These are phyloP conservation scores for Falco rusticolus DNA, from an alignment of 2,797 vertebrate genomes.

Conservation along the genomic window DNA sequence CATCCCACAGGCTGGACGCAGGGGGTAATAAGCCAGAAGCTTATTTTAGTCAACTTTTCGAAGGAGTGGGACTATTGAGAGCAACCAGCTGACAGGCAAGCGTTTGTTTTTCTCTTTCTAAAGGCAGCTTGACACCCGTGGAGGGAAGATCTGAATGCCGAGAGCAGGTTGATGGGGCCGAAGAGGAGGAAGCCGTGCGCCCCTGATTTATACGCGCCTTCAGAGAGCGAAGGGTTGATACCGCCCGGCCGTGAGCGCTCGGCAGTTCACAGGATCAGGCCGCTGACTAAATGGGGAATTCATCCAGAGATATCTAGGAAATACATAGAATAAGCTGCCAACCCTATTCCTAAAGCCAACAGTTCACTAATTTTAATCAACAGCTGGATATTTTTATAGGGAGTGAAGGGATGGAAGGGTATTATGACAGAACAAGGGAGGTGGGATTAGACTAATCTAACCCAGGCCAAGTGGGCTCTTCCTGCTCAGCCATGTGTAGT, in stretches of 20 bases:
- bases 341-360: constrained; percentile 41
- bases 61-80: not conserved
- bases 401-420: constrained; percentile 69
- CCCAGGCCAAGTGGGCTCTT: constrained; percentile 68
- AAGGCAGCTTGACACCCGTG: not conserved
- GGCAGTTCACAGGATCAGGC: constrained; percentile 39
- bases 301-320: constrained; percentile 63
- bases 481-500: constrained; percentile 68
- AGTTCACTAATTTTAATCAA: constrained; percentile 73
- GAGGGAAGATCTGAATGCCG: not conserved
- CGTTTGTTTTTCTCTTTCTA: not conserved
- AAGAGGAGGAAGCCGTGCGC: not conserved
- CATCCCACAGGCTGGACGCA: not conserved
- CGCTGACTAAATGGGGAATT: constrained; percentile 41
- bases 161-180: constrained; percentile 45
- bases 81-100: not conserved
- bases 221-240: not conserved
- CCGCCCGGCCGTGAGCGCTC: not conserved
- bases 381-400: constrained; percentile 73
- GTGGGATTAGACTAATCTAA: constrained; percentile 73
- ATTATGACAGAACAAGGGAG: constrained; percentile 72
- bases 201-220: not conserved
- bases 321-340: constrained; percentile 43
- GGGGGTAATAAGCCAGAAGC: not conserved
- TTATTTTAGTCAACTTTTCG: not conserved